Conservation (phyloP, 1,140 invertebrate species). For the Drosophila kohkoa region DNA sequence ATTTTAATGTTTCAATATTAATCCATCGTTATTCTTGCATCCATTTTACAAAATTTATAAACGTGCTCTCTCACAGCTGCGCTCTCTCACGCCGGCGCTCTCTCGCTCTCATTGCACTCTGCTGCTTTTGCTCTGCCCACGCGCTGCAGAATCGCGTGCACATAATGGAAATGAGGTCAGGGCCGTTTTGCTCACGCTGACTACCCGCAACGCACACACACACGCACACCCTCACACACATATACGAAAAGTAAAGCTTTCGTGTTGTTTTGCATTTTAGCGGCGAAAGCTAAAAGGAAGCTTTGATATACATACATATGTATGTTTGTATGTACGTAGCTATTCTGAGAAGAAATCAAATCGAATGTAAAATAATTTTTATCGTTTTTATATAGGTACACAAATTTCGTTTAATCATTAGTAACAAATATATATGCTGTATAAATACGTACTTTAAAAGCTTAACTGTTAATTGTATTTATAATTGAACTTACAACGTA, state of each 20-base stretch:
- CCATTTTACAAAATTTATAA: background rate
- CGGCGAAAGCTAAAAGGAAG: constrained; percentile 43
- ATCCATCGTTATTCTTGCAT: background rate
- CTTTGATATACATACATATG: constrained; percentile 19
- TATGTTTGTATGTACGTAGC: background rate
- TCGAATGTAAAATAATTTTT: constrained; percentile 7
- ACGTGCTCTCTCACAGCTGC: background rate
- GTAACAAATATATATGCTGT: constrained; percentile 81
- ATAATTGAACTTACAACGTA: constrained; percentile 72
- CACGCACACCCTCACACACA: constrained; percentile 1
- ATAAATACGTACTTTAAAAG: constrained; percentile 74
- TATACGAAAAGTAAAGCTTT: constrained; percentile 35
- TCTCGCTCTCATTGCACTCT: constrained; percentile 27
- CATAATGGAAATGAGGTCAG: constrained; percentile 78
- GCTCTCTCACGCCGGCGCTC: constrained; percentile 68
- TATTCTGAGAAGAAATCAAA: background rate
- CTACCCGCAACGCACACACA: constrained; percentile 41
- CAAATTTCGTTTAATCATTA: constrained; percentile 70
- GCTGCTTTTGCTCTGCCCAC: constrained; percentile 59
- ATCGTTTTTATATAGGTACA: constrained; percentile 44
- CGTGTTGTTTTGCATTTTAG: constrained; percentile 40
- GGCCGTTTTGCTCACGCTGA: constrained; percentile 79
- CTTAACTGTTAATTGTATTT: constrained; percentile 66
- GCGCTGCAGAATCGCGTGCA: constrained; percentile 79
- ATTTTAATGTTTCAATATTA: background rate